Base-by-base conservation (phyloP, 2,113 vertebrate species). In the Australoheros scitulus region DNA sequence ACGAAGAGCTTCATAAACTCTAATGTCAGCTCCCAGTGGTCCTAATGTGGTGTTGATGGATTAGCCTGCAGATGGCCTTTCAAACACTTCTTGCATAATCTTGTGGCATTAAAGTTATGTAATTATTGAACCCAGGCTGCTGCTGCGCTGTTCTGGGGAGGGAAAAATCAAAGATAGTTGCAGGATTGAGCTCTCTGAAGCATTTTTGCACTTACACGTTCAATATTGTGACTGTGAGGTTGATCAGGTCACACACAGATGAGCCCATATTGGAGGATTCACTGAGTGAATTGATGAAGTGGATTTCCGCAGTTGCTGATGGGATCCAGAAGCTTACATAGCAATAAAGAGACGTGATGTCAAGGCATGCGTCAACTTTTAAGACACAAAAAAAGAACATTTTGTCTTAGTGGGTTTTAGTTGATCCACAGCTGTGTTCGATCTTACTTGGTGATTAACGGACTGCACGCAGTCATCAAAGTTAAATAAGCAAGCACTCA, bases 141-240 rank as follows among this genome's bases (percentile, higher is more conserved):
- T 85, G 63, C 72, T 55, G 29, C 64, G 59, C 26, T 72, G 47
- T 52, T 63, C 82, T 20, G n/a, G 81, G 61, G 75, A 81, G 81
- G 78, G 80, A 38, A 74, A 84, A 90, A 92, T 95, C 92, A 88
- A 93, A 92, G 76, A 79, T 85, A 84, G 92, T 83, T 24, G 86
- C 90, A 59, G 61, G 79, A 94, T 94, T 81, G 92, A 95, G 92
- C 77, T 13, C 74, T 61, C 36, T 6, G 60, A 86, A 84, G 88
- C 82, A n/a, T 92, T 93, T 84, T 84, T 91, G 92, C 76, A 63
- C 83, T 83, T 80, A 70, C 78, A 32, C 34, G 91, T 77, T 91
- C 91, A 79, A 94, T 94, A 89, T 34, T 11, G 52, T 24, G 72
- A 85, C 65, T n/a, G 38, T 47, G 77, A 72, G 57, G 79, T 83